Conservation (phyloP, 2,797 vertebrate genomes). For the Lagorchestes hirsutus region DNA sequence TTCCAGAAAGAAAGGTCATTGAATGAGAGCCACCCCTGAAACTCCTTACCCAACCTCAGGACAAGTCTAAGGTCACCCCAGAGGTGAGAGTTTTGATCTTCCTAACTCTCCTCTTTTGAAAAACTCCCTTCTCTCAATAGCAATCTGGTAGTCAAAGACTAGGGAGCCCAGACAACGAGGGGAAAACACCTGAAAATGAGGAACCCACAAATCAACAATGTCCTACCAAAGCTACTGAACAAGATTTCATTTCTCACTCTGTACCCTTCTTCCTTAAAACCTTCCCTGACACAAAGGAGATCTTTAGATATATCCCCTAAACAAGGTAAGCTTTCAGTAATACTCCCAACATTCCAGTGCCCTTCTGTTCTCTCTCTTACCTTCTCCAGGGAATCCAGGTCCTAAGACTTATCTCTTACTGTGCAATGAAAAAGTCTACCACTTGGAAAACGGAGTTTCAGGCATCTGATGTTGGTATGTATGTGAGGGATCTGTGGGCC, state of each 20-base stretch:
- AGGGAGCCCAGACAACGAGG: neutral
- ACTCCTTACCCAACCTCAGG: neutral
- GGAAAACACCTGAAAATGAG: neutral
- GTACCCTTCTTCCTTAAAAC: neutral
- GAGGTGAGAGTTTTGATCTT: neutral
- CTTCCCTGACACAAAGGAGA: neutral
- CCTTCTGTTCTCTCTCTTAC: neutral
- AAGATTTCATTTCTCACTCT: neutral
- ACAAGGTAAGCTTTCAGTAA: neutral
- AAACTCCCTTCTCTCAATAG: neutral
- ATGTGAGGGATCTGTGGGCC: neutral
- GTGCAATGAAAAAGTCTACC: neutral
- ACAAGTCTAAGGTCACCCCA: neutral
- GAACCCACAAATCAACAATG: neutral
- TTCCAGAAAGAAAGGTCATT: neutral
- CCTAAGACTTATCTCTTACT: neutral
- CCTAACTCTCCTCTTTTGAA: neutral
- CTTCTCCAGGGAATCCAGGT: neutral
- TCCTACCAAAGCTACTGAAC: neutral
- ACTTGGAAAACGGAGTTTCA: neutral
- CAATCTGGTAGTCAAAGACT: neutral
- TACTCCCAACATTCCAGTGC: neutral
- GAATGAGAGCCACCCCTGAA: neutral
- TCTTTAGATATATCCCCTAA: neutral
- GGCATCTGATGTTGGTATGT: neutral